Base-by-base conservation (phyloP, 2,888 invertebrate genomes). In the Drosophila multiciliata region DNA sequence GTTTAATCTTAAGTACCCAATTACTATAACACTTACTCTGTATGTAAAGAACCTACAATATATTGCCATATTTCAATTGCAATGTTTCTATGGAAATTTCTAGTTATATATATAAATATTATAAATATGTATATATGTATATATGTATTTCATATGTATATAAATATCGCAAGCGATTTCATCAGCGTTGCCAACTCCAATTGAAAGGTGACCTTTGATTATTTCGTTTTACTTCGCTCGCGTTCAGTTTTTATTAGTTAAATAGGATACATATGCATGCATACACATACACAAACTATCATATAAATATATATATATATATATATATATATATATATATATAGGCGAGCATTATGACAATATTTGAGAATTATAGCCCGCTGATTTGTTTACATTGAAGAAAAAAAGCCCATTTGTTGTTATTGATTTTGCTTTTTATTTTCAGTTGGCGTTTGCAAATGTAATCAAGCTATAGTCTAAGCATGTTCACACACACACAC, bases 361-460 rank as follows among this genome's bases (percentile, higher is more conserved):
- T 26, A 59, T 64, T 23, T 57, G 23, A 32, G 45, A 57, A 42
- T 20, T 59, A 64, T 33, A 48, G 71, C 40, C 54, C 50, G 50
- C 17, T 50, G 50, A 50, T 50, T 50, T 50, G 50, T 50, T 29
- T 50, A 29, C 58, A 35, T n/a, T 15, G 63, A 12, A 48, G 9
- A 15, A 52, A 32, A 50, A 32, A 40, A 62, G 12, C 54, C 29
- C 26, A 61, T 73, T 67, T 54, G 58, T 15, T 35, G 58, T 67
- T 71, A 75, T 66, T 68, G 64, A 73, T 76, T 73, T 66, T 63
- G 60, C 50, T 67, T 64, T 40, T 57, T 53, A 40, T 65, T 79
- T 52, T 48, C 52, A 38, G 52, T 33, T 61, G 49, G 2, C 48
- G 61, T 42, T 53, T 33, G 52, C 63, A 38, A 42, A 35, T 55